These are phyloP conservation scores for Cataglyphis hispanica DNA, from an alignment of 1,140 invertebrate genomes.

Conservation along the genomic window DNA sequence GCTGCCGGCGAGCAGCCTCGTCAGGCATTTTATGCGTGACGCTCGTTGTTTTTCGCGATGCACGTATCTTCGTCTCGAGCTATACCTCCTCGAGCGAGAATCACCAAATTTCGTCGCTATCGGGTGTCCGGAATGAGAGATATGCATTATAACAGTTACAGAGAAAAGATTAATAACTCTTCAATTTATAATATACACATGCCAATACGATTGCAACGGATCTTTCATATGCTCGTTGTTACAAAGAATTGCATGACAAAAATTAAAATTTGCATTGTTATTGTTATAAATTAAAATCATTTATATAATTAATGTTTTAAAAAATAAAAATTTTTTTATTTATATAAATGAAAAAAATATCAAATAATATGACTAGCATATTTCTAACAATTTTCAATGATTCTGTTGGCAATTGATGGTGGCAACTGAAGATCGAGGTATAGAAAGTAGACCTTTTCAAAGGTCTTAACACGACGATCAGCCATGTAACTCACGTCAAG, in stretches of 20 bases:
- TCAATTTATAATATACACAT: neutral
- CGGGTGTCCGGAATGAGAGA: neutral
- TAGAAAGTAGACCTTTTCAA: neutral
- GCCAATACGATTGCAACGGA: neutral
- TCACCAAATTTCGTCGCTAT: slow-evolving; percentile 9
- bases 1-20: slow-evolving; percentile 61
- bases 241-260: neutral
- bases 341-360: neutral
- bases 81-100: neutral
- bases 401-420: neutral
- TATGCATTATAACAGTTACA: no score
- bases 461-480: slow-evolving; percentile 10
- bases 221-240: neutral
- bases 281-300: neutral
- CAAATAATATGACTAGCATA: neutral
- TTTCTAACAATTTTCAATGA: neutral
- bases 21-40: slow-evolving; percentile 65
- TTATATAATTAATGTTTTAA: neutral
- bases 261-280: neutral
- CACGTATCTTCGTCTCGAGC: slow-evolving; percentile 17
- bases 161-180: neutral
- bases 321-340: neutral
- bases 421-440: slow-evolving; percentile 21
- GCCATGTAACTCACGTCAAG: slow-evolving; percentile 17
- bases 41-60: slow-evolving; percentile 39